Percentiles rank a stretch among this genome's conserved stretches.
Evolutionary conservation across 2,888 invertebrate genomes (phyloP).

Genomic region (Sclerodermus sp.): DNA sequence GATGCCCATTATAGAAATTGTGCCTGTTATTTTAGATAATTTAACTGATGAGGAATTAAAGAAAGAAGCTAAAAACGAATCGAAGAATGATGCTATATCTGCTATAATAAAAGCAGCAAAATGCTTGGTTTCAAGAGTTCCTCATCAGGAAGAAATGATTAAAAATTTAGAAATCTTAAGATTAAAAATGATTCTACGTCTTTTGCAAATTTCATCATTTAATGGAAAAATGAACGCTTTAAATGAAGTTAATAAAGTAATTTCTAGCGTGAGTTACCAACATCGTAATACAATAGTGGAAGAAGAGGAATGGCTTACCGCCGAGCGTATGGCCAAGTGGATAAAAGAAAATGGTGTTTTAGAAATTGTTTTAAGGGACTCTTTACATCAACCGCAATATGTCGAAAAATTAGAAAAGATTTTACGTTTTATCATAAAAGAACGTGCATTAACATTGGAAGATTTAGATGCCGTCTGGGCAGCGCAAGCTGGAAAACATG

Average conservation of each 20-base stretch:
- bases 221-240: conserved; percentile 99
- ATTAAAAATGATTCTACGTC: conserved; percentile 91
- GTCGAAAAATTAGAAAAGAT: conserved; percentile 98
- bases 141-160: conserved; percentile 79
- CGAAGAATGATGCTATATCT: conserved; percentile 94
- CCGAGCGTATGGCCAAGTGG: conserved; percentile 94
- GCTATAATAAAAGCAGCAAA: conserved; percentile 92
- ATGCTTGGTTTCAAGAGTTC: conserved; percentile 82
- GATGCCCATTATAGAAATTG: conserved; percentile 87
- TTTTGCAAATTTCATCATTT: conserved; percentile 94
- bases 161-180: conserved; percentile 89
- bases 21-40: conserved; percentile 86
- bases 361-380: conserved; percentile 92
- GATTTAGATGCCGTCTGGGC: conserved; percentile 97
- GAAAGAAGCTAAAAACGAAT: conserved; percentile 92
- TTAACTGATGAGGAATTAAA: conserved; percentile 94
- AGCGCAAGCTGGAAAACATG: conserved; percentile 96
- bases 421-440: conserved; percentile 94
- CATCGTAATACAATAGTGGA: conserved; percentile 73
- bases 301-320: conserved; percentile 90
- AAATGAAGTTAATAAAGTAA: conserved; percentile 97
- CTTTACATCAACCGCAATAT: conserved; percentile 95
- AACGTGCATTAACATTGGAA: conserved; percentile 81
- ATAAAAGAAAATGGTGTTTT: conserved; percentile 94
- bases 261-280: conserved; percentile 86